phyloP scores from a whole-genome alignment of 2,113 vertebrate species.

The Uropsilus gracilis region DNA sequence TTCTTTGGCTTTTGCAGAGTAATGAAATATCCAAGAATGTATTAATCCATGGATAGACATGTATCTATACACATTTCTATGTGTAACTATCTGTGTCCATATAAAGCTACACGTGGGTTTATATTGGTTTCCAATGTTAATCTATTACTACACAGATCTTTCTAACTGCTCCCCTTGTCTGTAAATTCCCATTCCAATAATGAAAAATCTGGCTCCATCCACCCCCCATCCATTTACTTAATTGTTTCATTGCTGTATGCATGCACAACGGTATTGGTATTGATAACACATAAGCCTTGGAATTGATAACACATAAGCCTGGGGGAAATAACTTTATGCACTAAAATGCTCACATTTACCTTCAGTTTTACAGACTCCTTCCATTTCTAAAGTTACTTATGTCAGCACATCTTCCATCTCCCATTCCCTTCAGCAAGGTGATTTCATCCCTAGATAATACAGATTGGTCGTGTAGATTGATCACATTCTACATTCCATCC shows the following conservation, averaged over 20 bases:
- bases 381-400: neutral
- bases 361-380: neutral
- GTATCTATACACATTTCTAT: neutral
- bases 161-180: neutral
- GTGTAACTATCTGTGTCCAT: neutral
- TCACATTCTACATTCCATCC: neutral
- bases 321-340: neutral
- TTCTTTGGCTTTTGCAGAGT: neutral
- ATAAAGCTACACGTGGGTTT: neutral
- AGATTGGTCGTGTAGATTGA: neutral
- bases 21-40: neutral
- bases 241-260: neutral
- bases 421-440: neutral
- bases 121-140: neutral
- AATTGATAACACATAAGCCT: neutral
- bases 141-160: neutral
- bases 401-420: neutral
- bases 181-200: neutral
- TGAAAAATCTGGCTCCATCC: neutral
- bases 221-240: neutral
- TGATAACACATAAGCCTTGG: neutral
- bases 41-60: neutral
- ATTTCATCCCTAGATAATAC: neutral
- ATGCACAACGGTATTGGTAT: no score
- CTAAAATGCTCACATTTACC: neutral